Evolutionary conservation across 2,888 invertebrate species (phyloP).

Genomic region (Nemurella pictetii): DNA sequence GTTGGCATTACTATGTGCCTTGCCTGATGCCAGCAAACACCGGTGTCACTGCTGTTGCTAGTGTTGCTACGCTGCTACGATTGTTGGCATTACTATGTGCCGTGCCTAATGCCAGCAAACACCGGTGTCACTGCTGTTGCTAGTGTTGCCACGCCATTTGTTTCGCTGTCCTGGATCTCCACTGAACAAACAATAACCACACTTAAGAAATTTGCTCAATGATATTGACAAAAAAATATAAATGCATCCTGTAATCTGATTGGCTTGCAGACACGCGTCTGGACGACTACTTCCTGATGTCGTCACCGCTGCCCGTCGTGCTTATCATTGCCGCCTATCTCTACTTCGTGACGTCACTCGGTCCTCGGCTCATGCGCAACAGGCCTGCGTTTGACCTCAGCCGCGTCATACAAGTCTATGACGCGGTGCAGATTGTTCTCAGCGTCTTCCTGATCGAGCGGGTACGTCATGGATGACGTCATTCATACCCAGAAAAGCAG

Average conservation of each 20-base stretch:
- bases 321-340: constrained; percentile 67
- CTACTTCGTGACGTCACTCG: constrained; percentile 74
- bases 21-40: no score
- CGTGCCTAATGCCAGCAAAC: no score
- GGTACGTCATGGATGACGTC: constrained; percentile 53
- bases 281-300: constrained; percentile 70
- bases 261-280: neutral
- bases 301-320: constrained; percentile 71
- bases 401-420: constrained; percentile 67
- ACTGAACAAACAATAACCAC: neutral
- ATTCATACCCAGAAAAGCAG: neutral
- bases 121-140: neutral
- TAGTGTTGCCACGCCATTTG: no score
- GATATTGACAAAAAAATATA: no score
- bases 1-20: neutral
- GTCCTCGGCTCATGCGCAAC: constrained; percentile 76
- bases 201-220: no score
- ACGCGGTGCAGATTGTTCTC: constrained; percentile 65
- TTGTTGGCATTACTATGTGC: neutral
- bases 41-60: neutral
- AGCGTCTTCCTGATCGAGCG: constrained; percentile 59
- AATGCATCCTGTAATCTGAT: no score
- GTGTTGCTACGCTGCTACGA: no score
- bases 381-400: constrained; percentile 69
- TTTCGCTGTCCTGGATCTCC: neutral